Evolutionary conservation across 2,888 invertebrate genomes (phyloP).

Genomic region (Himalopsyche japonica): DNA sequence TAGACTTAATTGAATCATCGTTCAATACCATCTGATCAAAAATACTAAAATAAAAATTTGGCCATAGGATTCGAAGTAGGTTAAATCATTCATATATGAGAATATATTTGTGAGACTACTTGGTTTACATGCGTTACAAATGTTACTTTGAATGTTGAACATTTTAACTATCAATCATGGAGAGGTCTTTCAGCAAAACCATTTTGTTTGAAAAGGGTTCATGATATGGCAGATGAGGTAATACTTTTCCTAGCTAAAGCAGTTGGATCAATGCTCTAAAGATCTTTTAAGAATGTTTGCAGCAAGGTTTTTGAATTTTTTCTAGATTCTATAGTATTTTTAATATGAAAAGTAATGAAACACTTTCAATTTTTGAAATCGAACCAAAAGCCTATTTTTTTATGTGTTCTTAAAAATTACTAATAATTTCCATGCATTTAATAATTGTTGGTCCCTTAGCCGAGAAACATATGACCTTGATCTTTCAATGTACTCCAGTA

Average conservation of each 20-base stretch:
- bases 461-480: no score
- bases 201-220: background rate
- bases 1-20: no score
- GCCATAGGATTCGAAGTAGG: background rate
- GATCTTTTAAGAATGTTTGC: background rate
- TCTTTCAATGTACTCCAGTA: no score
- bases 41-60: background rate
- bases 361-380: no score
- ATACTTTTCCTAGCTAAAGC: background rate
- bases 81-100: background rate
- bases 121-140: background rate
- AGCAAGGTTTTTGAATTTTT: background rate
- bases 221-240: background rate
- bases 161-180: background rate
- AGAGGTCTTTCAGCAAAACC: background rate
- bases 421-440: no score
- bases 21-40: no score
- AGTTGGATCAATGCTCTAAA: background rate
- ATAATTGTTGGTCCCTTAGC: no score
- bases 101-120: background rate
- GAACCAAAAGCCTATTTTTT: no score
- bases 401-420: no score
- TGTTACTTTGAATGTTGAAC: background rate
- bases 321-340: no score
- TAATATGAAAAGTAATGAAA: no score